Base-by-base conservation (phyloP, 2,888 invertebrate genomes). In the Sesamia inferens region DNA sequence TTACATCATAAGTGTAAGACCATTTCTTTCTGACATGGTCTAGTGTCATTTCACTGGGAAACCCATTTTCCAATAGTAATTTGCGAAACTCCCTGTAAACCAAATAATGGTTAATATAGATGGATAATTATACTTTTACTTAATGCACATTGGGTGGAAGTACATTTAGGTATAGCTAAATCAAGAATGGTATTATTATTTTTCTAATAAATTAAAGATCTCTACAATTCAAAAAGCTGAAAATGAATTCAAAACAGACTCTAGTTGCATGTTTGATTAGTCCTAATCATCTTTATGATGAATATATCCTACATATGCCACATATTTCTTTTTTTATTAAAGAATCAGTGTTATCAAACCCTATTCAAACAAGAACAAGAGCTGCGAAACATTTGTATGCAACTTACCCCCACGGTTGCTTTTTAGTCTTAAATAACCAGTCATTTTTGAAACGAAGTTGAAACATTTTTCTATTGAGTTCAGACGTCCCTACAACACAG, bases 1-100 rank as follows among this genome's bases (percentile, higher is more conserved):
- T 94, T 89, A 96, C 96, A 91, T 96, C 96, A 92, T 94, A 95
- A 62, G 93, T 94, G 71, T 95, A 95, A 44, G 93, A 92, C 96
- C 96, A 96, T 80, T 96, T 96, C 83, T 95, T 96, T 65, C 96
- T 91, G 3, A 96, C 93, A 90, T 95, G 95, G 48, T 92, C 91
- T 42, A 96, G 79, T 19, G 94, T 94, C 91, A 96, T 94, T 80
- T 94, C 92, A 78, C 90, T 87, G 39, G 96, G 96, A 82, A 96
- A 96, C 24, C 95, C 96, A 90, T 93, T 93, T 55, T 94, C 90
- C 66, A 93, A 77, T 44, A 96, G 89, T 65, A 96, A 91, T 86
- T 93, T 92, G 76, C 92, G 89, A 81, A 96, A 96, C 70, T 95
- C 94, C 62, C 96, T 96, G 86, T 44, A 90, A 90, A 76, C 39